Percentiles rank a stretch among this genome's conserved stretches.
phyloP scores from a whole-genome alignment of 1,140 invertebrate species.

The Aphidius gifuensis region DNA sequence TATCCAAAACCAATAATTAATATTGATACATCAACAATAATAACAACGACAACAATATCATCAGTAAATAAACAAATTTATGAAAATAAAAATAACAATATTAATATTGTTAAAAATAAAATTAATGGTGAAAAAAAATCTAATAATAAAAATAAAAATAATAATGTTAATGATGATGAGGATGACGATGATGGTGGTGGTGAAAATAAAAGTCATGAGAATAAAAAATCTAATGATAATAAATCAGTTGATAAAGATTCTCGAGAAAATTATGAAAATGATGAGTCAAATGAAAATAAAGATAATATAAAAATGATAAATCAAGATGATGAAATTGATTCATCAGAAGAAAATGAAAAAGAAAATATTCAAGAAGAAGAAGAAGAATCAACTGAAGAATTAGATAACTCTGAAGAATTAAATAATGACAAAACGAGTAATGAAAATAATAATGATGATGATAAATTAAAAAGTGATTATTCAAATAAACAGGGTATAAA shows the following conservation, averaged over 20 bases:
- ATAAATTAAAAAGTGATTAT: constrained; percentile 3
- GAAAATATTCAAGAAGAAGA: background rate
- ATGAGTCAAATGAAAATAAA: constrained; percentile 20
- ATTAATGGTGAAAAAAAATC: constrained; percentile 8
- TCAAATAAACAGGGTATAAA: constrained; percentile 7
- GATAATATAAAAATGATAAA: background rate
- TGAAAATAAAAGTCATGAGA: constrained; percentile 1
- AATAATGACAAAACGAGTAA: background rate
- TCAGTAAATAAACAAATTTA: constrained; percentile 11
- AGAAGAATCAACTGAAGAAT: background rate
- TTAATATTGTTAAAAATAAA: constrained; percentile 1
- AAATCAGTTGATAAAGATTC: constrained; percentile 24
- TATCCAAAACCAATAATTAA: constrained; percentile 19
- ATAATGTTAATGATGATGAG: background rate
- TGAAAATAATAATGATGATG: background rate
- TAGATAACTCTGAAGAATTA: constrained; percentile 4
- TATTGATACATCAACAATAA: constrained; percentile 12
- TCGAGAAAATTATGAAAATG: constrained; percentile 16
- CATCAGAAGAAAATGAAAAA: background rate
- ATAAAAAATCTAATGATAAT: constrained; percentile 10
- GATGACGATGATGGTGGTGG: background rate
- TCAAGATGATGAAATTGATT: background rate
- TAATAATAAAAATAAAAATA: constrained; percentile 11
- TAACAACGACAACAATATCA: constrained; percentile 9
- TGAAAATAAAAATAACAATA: background rate